phyloP scores from a whole-genome alignment of 2,888 invertebrate species.

The Sceliomorpha sp. region DNA sequence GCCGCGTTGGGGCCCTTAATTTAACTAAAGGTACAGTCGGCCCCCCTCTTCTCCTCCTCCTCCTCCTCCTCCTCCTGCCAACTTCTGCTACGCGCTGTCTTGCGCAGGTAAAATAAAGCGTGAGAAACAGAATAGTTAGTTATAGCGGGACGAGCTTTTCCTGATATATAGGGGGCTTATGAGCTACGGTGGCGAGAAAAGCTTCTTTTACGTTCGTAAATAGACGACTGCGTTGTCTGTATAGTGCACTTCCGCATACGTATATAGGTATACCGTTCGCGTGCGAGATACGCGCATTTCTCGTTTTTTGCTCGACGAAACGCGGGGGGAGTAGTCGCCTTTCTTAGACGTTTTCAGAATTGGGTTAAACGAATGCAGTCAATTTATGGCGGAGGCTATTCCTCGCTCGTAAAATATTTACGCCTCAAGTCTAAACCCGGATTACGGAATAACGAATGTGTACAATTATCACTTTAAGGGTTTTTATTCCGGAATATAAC shows the following conservation, averaged over 20 bases:
- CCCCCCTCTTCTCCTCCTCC: conserved; percentile 15
- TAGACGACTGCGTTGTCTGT: conserved; percentile 42
- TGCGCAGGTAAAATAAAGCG: conserved; percentile 58
- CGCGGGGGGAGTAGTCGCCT: conserved; percentile 4
- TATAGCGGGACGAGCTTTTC: conserved; percentile 64
- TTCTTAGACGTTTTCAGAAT: conserved; percentile 15
- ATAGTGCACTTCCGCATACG: conserved; percentile 23
- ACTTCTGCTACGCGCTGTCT: conserved; percentile 8
- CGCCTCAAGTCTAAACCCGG: conserved; percentile 24
- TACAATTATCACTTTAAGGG: conserved; percentile 13
- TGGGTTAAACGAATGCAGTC: conserved; percentile 37
- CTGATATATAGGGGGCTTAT: conserved; percentile 67
- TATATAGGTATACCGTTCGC: conserved; percentile 26
- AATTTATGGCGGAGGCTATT: conserved; percentile 30
- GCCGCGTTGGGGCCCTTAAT: conserved; percentile 65
- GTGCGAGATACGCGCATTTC: conserved; percentile 23
- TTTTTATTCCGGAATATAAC: conserved; percentile 37
- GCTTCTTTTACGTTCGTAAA: conserved; percentile 55
- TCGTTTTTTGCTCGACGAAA: conserved; percentile 27
- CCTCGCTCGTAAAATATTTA: conserved; percentile 42
- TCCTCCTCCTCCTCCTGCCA: no score
- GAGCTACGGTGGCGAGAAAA: conserved; percentile 53
- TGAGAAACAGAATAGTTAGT: conserved; percentile 64
- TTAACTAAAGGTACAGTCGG: conserved; percentile 60
- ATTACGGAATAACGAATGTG: conserved; percentile 25